Evolutionary conservation across 2,888 invertebrate genomes (phyloP), one percentile per base, ranked within the genome.

Genomic region (Geotrupes spiniger): DNA sequence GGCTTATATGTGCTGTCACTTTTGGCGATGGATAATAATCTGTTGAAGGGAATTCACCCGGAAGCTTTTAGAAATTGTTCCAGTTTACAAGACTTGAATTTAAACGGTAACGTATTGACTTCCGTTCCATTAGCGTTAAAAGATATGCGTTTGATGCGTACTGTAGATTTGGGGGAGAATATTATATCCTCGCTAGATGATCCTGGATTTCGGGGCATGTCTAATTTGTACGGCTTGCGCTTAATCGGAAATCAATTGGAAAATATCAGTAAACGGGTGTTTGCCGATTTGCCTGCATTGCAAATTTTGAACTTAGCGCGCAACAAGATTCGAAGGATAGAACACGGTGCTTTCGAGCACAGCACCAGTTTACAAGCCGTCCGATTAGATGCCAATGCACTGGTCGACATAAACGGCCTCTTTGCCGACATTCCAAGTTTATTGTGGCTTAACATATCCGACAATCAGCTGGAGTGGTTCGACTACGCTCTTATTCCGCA

Each of bases 91-190:
- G 93, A 93, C 74, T 79, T 95, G 61, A 91, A 92, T 77, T 78
- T 94, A 66, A 92, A 91, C 74, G 89, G 88, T 51, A 94, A 94
- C 75, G 82, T 84, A 65, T 77, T 94, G 63, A 85, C 85, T 67
- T 79, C 81, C 61, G 83, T 92, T 62, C 93, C 93, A 36, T 72
- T 84, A 63, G 92, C 92, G 15, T 73, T 94, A 51, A 82, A 85
- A 68, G 88, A 91, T 74, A 88, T 93, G 87, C 82, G 89, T 57
- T 78, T 92, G 64, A 76, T 96, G 64, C 82, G 88, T 69, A 91
- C 90, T 39, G 83, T 97, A 52, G 92, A 94, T 76, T 78, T 97
- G 59, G 93, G 92, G 47, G 92, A 94, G 74, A 97, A 97, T 76
- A 80, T 83, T 70, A 88, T 98, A 69, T 81, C 83, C 46, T 81